These are phyloP conservation scores for Melanotus villosus DNA, from an alignment of 2,888 invertebrate species.

Conservation along the genomic window DNA sequence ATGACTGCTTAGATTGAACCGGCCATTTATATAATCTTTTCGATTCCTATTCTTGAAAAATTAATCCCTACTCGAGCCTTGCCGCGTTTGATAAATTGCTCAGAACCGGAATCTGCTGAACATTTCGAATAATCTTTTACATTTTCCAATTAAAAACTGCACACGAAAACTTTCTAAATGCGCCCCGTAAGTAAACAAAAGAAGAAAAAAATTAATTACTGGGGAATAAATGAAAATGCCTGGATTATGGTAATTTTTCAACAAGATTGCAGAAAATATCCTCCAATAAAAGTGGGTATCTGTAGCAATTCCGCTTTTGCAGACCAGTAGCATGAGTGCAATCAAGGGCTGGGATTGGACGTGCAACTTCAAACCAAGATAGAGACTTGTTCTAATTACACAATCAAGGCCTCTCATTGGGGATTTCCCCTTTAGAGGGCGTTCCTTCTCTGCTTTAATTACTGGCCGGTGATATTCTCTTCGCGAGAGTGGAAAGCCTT, in stretches of 20 bases:
- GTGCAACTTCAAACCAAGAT: constrained; percentile 58
- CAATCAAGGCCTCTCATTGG: constrained; percentile 67
- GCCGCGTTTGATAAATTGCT: neutral
- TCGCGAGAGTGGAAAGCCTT: constrained; percentile 28
- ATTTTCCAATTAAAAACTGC: too few species aligned
- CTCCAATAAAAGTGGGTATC: constrained; percentile 36
- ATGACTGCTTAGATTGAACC: constrained; percentile 22
- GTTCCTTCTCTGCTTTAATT: constrained; percentile 65
- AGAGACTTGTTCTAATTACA: constrained; percentile 68
- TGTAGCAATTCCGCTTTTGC: constrained; percentile 42
- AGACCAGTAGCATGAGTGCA: constrained; percentile 62
- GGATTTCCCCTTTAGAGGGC: constrained; percentile 58
- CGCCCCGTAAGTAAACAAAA: too few species aligned
- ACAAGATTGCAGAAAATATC: neutral
- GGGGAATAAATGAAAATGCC: too few species aligned
- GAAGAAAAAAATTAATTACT: too few species aligned
- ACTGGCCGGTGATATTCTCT: constrained; percentile 57
- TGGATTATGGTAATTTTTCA: neutral
- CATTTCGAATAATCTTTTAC: too few species aligned
- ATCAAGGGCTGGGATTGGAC: constrained; percentile 63
- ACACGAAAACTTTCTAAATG: too few species aligned
- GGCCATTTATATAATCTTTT: constrained; percentile 11
- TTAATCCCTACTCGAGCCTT: neutral
- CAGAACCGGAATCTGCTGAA: too few species aligned
- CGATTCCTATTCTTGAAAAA: neutral